Base-by-base conservation (phyloP, 2,797 vertebrate genomes). In the Tinamus major region DNA sequence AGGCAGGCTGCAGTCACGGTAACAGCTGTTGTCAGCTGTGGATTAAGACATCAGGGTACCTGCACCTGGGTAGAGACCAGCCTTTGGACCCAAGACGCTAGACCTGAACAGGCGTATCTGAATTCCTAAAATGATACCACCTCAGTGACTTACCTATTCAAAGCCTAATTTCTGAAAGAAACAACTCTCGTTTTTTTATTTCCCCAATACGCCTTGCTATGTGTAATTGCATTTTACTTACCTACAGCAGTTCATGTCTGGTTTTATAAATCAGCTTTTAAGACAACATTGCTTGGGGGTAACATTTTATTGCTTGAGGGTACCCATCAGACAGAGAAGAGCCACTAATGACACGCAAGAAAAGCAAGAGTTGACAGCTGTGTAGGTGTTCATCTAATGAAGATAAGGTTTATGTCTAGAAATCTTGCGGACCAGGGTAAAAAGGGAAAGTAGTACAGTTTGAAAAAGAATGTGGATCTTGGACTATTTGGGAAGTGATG, bases 1-100 rank as follows among this genome's bases (percentile, higher is more conserved):
- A 90, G 79, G 18, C 81, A 81, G 81, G 55, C 31, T 2, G 6
- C 23, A 4, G 3, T 89, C 72, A 62, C 89, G 56, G 56, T 89
- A 91, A 77, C 92, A 96, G 95, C 95, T 95, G 88, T 74, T 94
- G 90, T 85, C 95, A 96, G 85, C 92, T 96, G 95, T 72, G 59
- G 87, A 75, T 91, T 74, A 89, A 76, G 72, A 89, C 67, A 77
- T 87, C 61, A 92, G 51, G 79, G 70, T 84, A 85, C 42, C 63
- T 53, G 42, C 56, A 62, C 39, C 37, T 56, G 16, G 48, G 27
- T 23, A 63, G 37, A 78, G 21, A 94, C 74, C 76, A 79, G 70
- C 42, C 62, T 82, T 94, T 95, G 89, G 69, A 65, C 92, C 55
- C 1, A 0, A 10, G 1, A 64, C 85, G 29, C 80, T 78, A 2